Base-by-base conservation (phyloP, 2,113 vertebrate genomes). In the Oncorhynchus masou region DNA sequence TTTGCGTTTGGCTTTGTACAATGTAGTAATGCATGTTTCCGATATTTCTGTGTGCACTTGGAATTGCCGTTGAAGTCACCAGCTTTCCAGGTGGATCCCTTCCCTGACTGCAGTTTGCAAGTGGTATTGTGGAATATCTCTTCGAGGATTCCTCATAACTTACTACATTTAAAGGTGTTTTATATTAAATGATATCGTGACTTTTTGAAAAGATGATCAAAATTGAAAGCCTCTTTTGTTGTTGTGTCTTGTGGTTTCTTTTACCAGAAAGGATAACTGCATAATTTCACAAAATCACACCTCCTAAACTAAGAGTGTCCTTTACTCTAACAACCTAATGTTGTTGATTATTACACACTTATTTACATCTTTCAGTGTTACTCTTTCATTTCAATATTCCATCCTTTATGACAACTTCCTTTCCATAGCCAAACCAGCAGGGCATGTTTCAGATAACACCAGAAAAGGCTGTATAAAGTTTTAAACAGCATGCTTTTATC, bases 181-280 rank as follows among this genome's bases (percentile, higher is more conserved):
- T 94, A 94, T 93, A 94, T 93, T 91, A 93, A 94, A 94, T 91
- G 85, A 91, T 91, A 92, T 93, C 90, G 92, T 92, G 91, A 92
- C 88, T 93, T 93, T 91, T 93, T 91, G 89, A 89, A 92, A 92
- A 86, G 87, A 90, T 77, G 78, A 90, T 66, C 80, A 71, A 71
- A 81, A 20, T 24, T 51, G 70, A 31, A 54, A 27, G 48, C 13
- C 51, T 64, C 19, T 75, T 75, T n/a, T 71, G 75, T 69, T 78
- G 29, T 20, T 25, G 60, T 29, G 62, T 66, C 60, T 15, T 62
- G 45, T 54, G 71, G 69, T 45, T 74, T 75, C 12, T 3, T 73
- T 72, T 54, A 5, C 12, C 16, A 16, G 16, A 54, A 19, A 54
- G 1, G 51, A 54, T 5, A 54, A 54, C 51, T 5, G 51, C 13